These are phyloP conservation scores for Stenoptilia bipunctidactyla DNA, from an alignment of 2,888 invertebrate genomes.

Conservation along the genomic window DNA sequence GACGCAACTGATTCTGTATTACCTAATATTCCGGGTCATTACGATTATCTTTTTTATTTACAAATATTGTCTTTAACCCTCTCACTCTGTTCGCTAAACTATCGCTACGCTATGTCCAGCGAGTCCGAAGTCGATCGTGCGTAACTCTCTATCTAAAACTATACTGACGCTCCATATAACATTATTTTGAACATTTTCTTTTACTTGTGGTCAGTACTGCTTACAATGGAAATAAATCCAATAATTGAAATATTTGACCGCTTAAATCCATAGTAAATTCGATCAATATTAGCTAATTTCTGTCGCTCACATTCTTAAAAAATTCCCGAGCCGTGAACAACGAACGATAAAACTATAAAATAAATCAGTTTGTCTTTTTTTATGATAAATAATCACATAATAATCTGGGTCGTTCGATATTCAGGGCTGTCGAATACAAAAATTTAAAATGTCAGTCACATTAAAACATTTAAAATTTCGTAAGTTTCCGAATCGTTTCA, in stretches of 20 bases:
- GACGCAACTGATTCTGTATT: conserved; percentile 46
- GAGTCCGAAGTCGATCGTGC: conserved; percentile 57
- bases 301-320: conserved; percentile 36
- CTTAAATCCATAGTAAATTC: conserved; percentile 70
- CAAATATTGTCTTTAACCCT: conserved; percentile 73
- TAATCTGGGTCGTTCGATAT: conserved; percentile 3
- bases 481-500: conserved; percentile 34
- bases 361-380: conserved; percentile 3
- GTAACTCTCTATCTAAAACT: conserved; percentile 39
- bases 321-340: conserved; percentile 38
- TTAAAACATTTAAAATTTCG: conserved; percentile 23
- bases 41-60: conserved; percentile 61
- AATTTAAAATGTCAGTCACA: conserved; percentile 51
- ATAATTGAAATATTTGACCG: conserved; percentile 55
- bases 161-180: conserved; percentile 37
- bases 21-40: conserved; percentile 61
- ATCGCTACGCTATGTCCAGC: conserved; percentile 62
- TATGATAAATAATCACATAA: neutral
- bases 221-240: conserved; percentile 46
- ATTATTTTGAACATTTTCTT: conserved; percentile 45
- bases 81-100: conserved; percentile 69
- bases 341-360: conserved; percentile 17
- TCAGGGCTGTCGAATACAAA: conserved; percentile 34
- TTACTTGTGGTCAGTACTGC: conserved; percentile 47
- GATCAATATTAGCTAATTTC: conserved; percentile 59